Conservation (phyloP, 2,888 invertebrate genomes). For the Volucella inflata region DNA sequence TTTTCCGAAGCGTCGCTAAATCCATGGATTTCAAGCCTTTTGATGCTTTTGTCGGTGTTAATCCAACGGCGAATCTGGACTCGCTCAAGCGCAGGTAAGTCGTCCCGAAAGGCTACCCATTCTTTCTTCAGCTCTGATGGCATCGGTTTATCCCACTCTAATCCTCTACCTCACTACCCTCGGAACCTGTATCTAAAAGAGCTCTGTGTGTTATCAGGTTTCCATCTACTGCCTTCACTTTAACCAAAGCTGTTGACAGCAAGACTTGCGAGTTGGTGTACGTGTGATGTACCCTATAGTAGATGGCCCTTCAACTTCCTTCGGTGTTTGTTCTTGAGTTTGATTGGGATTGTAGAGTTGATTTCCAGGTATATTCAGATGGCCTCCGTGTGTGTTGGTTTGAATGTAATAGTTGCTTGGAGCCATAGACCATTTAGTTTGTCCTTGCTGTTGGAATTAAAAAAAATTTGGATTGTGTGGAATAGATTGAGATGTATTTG, state of each 20-base stretch:
- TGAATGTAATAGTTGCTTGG: background rate
- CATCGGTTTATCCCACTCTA: conserved; percentile 4
- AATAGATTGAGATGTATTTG: too few relatives aligned
- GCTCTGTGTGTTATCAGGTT: background rate
- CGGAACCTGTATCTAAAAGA: conserved; percentile 14
- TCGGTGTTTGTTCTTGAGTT: background rate
- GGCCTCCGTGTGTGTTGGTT: background rate
- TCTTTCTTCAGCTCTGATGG: background rate
- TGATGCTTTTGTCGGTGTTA: conserved; percentile 8
- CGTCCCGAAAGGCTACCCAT: background rate
- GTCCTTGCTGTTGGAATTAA: background rate
- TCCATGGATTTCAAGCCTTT: background rate
- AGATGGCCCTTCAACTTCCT: too few relatives aligned
- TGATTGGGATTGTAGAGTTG: background rate
- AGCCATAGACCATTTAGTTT: background rate
- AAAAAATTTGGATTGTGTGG: too few relatives aligned
- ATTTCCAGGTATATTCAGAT: too few relatives aligned
- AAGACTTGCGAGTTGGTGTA: conserved; percentile 10
- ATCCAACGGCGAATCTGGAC: conserved; percentile 5
- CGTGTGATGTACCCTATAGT: too few relatives aligned
- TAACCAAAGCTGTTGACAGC: conserved; percentile 7
- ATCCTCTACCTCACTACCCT: background rate
- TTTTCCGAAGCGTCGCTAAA: conserved; percentile 10
- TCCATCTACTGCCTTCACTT: background rate
- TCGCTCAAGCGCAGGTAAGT: background rate